Base-by-base conservation (phyloP, 2,888 invertebrate species). In the Phortica okadai region DNA sequence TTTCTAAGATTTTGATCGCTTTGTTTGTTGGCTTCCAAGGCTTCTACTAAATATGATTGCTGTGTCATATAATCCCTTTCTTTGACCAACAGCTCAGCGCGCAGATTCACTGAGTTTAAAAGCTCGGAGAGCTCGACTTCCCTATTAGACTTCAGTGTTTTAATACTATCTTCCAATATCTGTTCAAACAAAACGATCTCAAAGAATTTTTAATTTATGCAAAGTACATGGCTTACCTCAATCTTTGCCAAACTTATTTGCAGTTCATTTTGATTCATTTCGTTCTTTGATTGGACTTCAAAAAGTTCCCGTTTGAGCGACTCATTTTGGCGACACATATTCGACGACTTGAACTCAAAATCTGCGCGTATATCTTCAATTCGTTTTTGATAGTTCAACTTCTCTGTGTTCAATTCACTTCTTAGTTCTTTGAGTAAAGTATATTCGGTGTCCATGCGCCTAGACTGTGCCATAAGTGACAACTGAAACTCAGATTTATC, bases 211-310 rank as follows among this genome's bases (percentile, higher is more conserved):
- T 2, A 50, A 14, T 50, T 5, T 50, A 50, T 6, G 50, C 50
- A 50, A 62, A 62, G 25, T 42, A 7, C 44, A 6, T n/a, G 0
- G 33, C 56, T 16, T n/a, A 72, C 70, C n/a, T 72, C 56, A 54
- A 56, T 72, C 16, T 72, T 72, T 14, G 70, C 70, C 25, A 41
- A 11, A 33, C 70, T 72, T 33, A 72, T 72, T 33, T 54, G 25
- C 25, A 56, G 33, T 10, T 72, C 33, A 56, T 72, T 56, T 8
- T 72, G 25, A 14, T 10, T 33, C 70, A 72, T 56, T n/a, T 72
- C 70, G 8, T 6, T 33, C 6, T 54, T 72, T 16, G 21, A 11
- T 6, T 25, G 33, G 14, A 7, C 11, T 33, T 54, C 54, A 4
- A n/a, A 14, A 0, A 72, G 2, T 56, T 72, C 54, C 56, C 33